Evolutionary conservation across 2,113 vertebrate genomes (phyloP).

Genomic region (Acinonyx jubatus): DNA sequence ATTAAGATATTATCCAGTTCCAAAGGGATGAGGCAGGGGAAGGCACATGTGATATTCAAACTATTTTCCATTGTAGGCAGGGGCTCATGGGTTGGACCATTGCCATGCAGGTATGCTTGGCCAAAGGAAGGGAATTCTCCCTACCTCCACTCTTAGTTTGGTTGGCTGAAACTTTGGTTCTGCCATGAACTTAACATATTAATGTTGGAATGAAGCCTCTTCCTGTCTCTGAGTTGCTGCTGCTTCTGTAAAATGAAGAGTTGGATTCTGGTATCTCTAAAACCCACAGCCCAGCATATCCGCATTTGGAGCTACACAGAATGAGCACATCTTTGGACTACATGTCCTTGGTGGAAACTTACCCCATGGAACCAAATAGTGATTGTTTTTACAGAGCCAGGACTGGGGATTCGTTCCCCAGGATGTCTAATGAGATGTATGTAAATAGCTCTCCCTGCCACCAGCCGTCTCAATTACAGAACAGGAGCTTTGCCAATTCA

Average conservation of each 20-base stretch:
- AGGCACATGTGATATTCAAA: background rate
- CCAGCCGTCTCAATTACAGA: conserved; percentile 47
- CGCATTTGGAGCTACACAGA: background rate
- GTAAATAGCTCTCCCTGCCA: conserved; percentile 17
- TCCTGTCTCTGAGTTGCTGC: background rate
- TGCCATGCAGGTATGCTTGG: no score
- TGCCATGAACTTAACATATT: background rate
- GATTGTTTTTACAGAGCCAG: background rate
- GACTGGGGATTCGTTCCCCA: background rate
- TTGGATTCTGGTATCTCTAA: background rate
- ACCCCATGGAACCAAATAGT: background rate
- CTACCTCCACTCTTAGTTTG: background rate
- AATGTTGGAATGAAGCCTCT: background rate
- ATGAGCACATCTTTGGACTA: background rate
- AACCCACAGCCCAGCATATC: background rate
- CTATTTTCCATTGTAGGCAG: accelerated
- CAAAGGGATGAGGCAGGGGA: background rate
- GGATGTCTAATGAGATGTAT: conserved; percentile 43
- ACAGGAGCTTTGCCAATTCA: background rate
- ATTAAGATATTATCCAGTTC: background rate
- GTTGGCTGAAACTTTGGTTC: background rate
- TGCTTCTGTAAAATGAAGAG: background rate
- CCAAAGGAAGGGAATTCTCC: no score
- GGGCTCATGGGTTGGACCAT: background rate
- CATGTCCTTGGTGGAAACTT: background rate